Base-by-base conservation (phyloP, 2,113 vertebrate genomes). In the Probosciger aterrimus region DNA sequence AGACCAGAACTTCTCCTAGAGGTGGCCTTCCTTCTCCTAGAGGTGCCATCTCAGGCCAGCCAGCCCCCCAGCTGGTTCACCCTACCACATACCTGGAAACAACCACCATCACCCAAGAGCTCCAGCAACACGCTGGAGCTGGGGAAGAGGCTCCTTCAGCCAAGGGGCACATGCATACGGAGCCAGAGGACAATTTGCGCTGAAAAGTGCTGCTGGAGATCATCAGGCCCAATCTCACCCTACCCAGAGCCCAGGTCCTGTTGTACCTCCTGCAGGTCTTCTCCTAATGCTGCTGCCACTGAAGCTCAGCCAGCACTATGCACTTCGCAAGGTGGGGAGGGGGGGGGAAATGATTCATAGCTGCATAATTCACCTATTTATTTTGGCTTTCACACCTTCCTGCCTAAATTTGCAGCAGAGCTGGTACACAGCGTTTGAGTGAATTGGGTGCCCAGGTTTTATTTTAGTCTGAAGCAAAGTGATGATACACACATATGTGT, bases 401-500 rank as follows among this genome's bases (percentile, higher is more conserved):
- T 1, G 35, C 79, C 41, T 86, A 93, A 55, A 94, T 94, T 91
- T 76, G 50, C 69, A 2, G 69, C 65, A 93, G 92, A 87, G 82
- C 97, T 92, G 95, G 94, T 96, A 71, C 49, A 59, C 46, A 76
- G 70, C 55, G 47, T 92, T 94, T 93, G 82, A 94, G 92, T 91
- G 90, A 93, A 55, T 69, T 73, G 77, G 69, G 55, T 70, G 76
- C 77, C 94, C 96, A 82, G 73, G 95, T 97, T 96, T 96, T 97
- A 57, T 93, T 97, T 95, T 91, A 86, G 67, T 97, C 95, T 90
- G 96, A 95, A 88, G 82, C 84, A 78, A 96, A 94, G 80, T 57
- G 86, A 92, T 91, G 81, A 96, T 97, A 86, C n/a, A 74, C 94
- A 91, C 81, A 68, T 94, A 95, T 97, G 97, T 95, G 97, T 97